Conservation (phyloP, 1,140 invertebrate species). For the Meloidogyne floridensis region DNA sequence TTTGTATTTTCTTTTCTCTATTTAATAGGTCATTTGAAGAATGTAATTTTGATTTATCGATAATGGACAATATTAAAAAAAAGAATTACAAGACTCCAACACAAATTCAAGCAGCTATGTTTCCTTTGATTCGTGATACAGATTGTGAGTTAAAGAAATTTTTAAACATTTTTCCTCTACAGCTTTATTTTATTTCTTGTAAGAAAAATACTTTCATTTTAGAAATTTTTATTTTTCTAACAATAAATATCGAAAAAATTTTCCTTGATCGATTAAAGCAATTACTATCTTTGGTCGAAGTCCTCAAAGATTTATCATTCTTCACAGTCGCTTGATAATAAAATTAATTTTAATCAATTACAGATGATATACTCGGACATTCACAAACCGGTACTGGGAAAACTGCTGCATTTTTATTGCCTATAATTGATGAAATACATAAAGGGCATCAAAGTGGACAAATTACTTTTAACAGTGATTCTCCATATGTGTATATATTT, state of each 20-base stretch:
- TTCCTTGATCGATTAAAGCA: too few relatives aligned
- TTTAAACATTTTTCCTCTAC: not conserved
- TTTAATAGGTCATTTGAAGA: constrained; percentile 23
- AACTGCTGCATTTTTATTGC: constrained; percentile 26
- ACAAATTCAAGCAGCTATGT: constrained; percentile 20
- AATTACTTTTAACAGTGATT: constrained; percentile 18
- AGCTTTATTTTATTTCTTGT: too few relatives aligned
- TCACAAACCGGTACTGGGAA: constrained; percentile 25
- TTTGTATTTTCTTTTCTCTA: not conserved
- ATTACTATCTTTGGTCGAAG: too few relatives aligned
- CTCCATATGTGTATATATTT: constrained; percentile 13
- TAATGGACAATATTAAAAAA: constrained; percentile 23
- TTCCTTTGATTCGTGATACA: constrained; percentile 21
- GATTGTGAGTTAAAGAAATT: not conserved
- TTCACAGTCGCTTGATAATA: not conserved
- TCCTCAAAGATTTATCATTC: too few relatives aligned
- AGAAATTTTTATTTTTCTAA: too few relatives aligned
- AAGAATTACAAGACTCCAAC: not conserved
- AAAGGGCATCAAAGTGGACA: not conserved
- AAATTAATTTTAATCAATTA: not conserved
- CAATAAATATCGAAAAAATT: too few relatives aligned
- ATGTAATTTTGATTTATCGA: not conserved
- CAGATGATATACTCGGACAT: constrained; percentile 25
- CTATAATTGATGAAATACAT: constrained; percentile 23
- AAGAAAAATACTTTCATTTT: too few relatives aligned